These are phyloP conservation scores for Apocrypta bakeri DNA, from an alignment of 1,140 invertebrate species.

Conservation along the genomic window DNA sequence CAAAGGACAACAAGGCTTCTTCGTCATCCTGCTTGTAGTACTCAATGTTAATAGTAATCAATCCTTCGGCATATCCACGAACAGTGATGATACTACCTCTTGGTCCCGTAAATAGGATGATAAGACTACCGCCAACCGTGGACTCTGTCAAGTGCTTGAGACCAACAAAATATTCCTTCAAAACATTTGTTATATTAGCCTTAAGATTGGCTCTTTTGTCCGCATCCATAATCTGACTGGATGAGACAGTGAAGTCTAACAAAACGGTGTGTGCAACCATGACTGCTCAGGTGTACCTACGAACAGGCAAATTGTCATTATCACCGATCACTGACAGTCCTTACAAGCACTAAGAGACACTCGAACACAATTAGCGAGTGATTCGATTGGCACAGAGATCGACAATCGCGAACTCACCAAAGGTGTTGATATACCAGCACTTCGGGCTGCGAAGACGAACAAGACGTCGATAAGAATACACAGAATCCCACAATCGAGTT, in stretches of 20 bases:
- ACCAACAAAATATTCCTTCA: conserved; percentile 81
- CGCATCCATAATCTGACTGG: conserved; percentile 79
- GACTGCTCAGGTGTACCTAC: conserved; percentile 45
- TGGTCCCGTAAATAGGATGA: conserved; percentile 81
- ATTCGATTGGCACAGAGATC: background rate
- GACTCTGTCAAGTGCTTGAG: conserved; percentile 79
- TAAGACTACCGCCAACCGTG: conserved; percentile 79
- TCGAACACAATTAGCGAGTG: background rate
- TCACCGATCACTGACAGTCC: background rate
- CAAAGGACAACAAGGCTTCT: conserved; percentile 81
- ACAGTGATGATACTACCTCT: conserved; percentile 81
- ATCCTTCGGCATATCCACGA: conserved; percentile 82
- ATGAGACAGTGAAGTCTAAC: conserved; percentile 86
- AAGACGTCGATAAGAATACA: background rate
- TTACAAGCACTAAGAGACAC: background rate
- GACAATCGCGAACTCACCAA: background rate
- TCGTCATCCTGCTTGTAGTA: conserved; percentile 85
- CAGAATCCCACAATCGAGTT: background rate
- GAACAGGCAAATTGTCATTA: conserved; percentile 24
- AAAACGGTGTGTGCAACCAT: conserved; percentile 90
- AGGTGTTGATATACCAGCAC: background rate
- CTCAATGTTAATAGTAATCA: conserved; percentile 87
- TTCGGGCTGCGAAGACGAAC: background rate
- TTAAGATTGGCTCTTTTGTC: conserved; percentile 80
- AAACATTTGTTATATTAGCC: conserved; percentile 79